Percentiles rank a stretch among this genome's conserved stretches.
Conservation (phyloP, 2,113 vertebrate species). For the Platichthys flesus region DNA sequence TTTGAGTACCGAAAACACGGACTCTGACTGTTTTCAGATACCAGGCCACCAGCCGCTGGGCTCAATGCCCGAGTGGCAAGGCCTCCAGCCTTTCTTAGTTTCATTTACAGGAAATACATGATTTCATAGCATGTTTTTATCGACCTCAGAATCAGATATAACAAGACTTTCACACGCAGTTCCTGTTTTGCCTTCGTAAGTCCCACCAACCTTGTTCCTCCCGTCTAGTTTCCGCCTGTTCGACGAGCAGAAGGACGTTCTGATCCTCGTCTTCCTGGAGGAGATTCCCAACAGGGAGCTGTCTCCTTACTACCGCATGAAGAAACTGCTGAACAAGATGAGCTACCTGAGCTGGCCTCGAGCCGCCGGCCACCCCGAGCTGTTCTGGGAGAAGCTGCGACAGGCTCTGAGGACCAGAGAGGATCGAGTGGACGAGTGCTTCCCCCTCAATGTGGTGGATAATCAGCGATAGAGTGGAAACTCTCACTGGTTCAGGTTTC, state of each 20-base stretch:
- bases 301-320: constrained; percentile 80
- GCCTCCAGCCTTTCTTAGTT: too few relatives aligned
- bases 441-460: constrained; percentile 25
- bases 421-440: not conserved
- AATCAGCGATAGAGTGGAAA: not conserved
- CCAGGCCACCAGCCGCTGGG: too few relatives aligned
- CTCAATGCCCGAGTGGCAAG: too few relatives aligned
- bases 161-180: too few relatives aligned
- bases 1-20: too few relatives aligned
- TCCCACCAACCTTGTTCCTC: too few relatives aligned
- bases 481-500: too few relatives aligned
- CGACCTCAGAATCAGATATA: too few relatives aligned
- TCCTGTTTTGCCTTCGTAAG: too few relatives aligned
- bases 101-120: too few relatives aligned
- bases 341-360: constrained; percentile 81
- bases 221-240: constrained; percentile 80
- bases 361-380: constrained; percentile 28
- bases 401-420: constrained; percentile 67
- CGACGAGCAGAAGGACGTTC: constrained; percentile 81
- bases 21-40: too few relatives aligned
- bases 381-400: constrained; percentile 84
- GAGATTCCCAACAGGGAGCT: constrained; percentile 74
- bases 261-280: constrained; percentile 83
- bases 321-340: constrained; percentile 75
- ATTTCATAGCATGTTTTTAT: too few relatives aligned